These are phyloP conservation scores for Pocota personata DNA, from an alignment of 2,888 invertebrate genomes.

Conservation along the genomic window DNA sequence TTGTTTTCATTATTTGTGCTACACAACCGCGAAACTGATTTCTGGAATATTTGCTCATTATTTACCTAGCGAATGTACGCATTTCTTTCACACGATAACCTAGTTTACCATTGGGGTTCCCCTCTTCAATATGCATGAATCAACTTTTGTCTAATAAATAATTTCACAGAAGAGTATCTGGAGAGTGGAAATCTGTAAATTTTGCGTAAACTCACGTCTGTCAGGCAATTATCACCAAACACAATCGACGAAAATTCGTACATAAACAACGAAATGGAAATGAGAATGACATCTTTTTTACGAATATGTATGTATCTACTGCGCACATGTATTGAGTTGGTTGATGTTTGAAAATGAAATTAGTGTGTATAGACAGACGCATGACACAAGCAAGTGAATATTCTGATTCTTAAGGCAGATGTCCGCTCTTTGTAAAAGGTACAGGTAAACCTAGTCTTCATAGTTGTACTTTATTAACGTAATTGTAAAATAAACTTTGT, in stretches of 20 bases:
- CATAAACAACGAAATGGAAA: neutral
- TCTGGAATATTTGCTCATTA: neutral
- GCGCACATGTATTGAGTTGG: neutral
- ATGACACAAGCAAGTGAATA: neutral
- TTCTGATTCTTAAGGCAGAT: too few species aligned
- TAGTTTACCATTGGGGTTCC: slow-evolving; percentile 22
- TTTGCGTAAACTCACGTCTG: neutral
- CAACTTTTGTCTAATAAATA: neutral
- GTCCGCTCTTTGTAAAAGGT: too few species aligned
- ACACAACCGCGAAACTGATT: neutral
- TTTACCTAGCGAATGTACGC: slow-evolving; percentile 1
- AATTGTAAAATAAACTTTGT: too few species aligned
- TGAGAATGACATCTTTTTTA: neutral
- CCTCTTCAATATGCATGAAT: neutral
- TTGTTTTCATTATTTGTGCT: neutral
- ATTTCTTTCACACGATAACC: slow-evolving; percentile 21
- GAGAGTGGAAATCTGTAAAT: neutral
- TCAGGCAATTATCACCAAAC: neutral
- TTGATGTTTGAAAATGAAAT: neutral
- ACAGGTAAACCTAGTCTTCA: too few species aligned
- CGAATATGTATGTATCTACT: neutral
- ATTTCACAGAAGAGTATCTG: neutral
- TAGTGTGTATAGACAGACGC: neutral
- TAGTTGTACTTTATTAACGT: too few species aligned
- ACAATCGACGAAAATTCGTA: neutral